A percentile compares a stretch with the other conserved stretches of the same genome.
phyloP scores from a whole-genome alignment of 2,888 invertebrate genomes.

The Notodonta dromedarius region DNA sequence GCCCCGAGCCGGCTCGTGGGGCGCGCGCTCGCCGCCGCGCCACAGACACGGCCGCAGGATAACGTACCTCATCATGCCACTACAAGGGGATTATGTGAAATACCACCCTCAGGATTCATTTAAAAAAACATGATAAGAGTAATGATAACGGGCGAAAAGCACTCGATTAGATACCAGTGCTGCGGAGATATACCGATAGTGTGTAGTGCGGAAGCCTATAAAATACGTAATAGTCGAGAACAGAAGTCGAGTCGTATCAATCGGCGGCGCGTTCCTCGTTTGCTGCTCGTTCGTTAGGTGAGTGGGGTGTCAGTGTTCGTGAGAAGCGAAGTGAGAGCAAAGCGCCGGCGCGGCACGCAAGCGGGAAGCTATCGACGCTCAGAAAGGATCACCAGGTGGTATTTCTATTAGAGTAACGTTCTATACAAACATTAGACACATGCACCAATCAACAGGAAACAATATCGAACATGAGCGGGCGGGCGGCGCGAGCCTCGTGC shows the following conservation, averaged over 20 bases:
- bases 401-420: constrained; percentile 63
- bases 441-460: constrained; percentile 64
- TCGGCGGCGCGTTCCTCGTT: constrained; percentile 39
- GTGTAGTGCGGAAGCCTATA: constrained; percentile 29
- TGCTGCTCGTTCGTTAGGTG: constrained; percentile 66
- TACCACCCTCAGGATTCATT: constrained; percentile 71
- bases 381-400: constrained; percentile 68
- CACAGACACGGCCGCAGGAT: constrained; percentile 38
- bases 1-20: constrained; percentile 5
- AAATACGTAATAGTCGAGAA: constrained; percentile 5
- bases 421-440: constrained; percentile 74
- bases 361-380: constrained; percentile 40
- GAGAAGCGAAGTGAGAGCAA: constrained; percentile 10
- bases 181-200: constrained; percentile 31
- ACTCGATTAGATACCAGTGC: constrained; percentile 34
- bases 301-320: constrained; percentile 14
- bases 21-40: neutral
- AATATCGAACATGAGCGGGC: constrained; percentile 40
- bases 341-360: constrained; percentile 26
- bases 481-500: constrained; percentile 52
- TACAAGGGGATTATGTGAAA: constrained; percentile 74
- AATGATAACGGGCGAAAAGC: constrained; percentile 23
- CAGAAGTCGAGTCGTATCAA: neutral
- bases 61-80: constrained; percentile 71
- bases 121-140: constrained; percentile 15